Evolutionary conservation across 2,888 invertebrate genomes (phyloP).

Genomic region (Drosophila leonis): DNA sequence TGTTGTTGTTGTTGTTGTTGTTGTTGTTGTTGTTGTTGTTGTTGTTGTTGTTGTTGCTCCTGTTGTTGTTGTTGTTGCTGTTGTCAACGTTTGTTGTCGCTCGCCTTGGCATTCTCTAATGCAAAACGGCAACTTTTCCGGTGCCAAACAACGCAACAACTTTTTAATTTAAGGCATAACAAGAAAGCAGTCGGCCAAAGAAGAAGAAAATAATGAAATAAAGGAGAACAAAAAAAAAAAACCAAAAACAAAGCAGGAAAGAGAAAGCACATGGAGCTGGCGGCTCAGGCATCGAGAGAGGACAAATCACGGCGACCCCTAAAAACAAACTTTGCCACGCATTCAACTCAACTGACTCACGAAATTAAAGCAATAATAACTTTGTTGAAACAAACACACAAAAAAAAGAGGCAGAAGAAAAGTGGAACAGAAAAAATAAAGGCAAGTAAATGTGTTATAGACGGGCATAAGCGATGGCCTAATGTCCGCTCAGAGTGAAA

Average conservation of each 20-base stretch:
- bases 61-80: neutral
- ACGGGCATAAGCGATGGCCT: neutral
- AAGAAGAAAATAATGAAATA: constrained; percentile 7
- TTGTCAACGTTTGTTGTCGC: constrained; percentile 24
- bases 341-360: constrained; percentile 71
- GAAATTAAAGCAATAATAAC: constrained; percentile 81
- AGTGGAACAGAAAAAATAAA: neutral
- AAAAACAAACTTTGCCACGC: constrained; percentile 57
- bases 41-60: neutral
- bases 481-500: neutral
- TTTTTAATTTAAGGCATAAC: constrained; percentile 56
- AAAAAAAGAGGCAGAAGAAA: neutral
- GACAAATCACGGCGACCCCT: constrained; percentile 60
- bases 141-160: constrained; percentile 40
- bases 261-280: neutral
- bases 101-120: constrained; percentile 32
- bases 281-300: constrained; percentile 9
- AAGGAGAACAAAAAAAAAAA: neutral
- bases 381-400: constrained; percentile 57
- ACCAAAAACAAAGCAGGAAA: neutral
- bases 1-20: constrained; percentile 15
- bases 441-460: neutral
- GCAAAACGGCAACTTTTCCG: constrained; percentile 55
- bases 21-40: constrained; percentile 1
- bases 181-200: constrained; percentile 1